These are phyloP conservation scores for Istiophorus platypterus DNA, from an alignment of 2,113 vertebrate species.

Conservation along the genomic window DNA sequence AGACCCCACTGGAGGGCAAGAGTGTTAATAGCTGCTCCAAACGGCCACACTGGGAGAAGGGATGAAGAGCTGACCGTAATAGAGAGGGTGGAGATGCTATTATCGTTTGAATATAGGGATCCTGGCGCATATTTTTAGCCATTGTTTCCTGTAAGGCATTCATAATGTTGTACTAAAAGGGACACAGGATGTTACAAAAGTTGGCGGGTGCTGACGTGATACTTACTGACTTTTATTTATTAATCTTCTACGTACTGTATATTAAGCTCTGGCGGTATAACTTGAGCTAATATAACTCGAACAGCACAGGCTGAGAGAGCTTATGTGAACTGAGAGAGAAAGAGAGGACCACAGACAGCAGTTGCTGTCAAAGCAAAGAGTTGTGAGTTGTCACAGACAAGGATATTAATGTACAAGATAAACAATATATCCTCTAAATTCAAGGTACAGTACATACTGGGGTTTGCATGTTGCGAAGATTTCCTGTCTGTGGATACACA, in stretches of 20 bases:
- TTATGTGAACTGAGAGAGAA: no score
- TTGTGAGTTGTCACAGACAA: not conserved
- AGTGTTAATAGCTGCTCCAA: not conserved
- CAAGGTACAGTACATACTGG: not conserved
- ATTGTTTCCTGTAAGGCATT: not conserved
- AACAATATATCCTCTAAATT: not conserved
- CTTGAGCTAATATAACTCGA: not conserved
- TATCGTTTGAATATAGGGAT: not conserved
- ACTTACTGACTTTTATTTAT: not conserved
- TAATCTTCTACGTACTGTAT: no score
- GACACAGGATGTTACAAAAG: not conserved
- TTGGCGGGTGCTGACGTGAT: not conserved
- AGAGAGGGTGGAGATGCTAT: no score
- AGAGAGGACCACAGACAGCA: no score
- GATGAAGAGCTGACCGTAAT: not conserved
- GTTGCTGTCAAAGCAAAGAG: not conserved
- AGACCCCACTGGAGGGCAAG: not conserved
- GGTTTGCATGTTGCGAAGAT: not conserved
- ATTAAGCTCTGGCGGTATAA: no score
- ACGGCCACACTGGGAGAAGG: not conserved
- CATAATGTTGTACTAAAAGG: not conserved
- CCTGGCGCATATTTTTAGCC: not conserved
- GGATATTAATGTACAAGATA: not conserved
- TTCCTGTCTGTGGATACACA: constrained; percentile 4
- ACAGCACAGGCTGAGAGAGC: no score